Base-by-base conservation (phyloP, 1,140 invertebrate genomes). In the Steinernema khuongi region DNA sequence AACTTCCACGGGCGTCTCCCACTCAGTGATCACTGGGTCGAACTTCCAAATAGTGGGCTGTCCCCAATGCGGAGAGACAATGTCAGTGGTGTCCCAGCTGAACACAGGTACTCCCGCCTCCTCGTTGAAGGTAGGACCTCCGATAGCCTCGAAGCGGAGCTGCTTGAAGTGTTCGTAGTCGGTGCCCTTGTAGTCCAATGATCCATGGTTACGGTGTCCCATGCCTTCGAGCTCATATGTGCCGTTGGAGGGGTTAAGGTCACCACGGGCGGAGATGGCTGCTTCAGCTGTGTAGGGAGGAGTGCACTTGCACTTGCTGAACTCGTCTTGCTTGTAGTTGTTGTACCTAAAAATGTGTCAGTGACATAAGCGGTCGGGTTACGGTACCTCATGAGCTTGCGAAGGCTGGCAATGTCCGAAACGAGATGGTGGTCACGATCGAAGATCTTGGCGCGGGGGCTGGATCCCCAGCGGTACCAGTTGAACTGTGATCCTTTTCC, bases 21-120 rank as follows among this genome's bases (percentile, higher is more conserved):
- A 89, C 26, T 85, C 79, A 70, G 85, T 82, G 44, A 86, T 80
- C 22, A 89, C 77, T 44, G 89, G 89, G 17, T 89, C 85, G 83
- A 92, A 94, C 68, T 91, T 86, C 87, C 91, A 93, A 30, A 88
- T 77, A 80, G 92, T 90, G 0, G 92, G 92, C 68, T 92, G 91
- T 2, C 92, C 92, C 76, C 89, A 80, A 77, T 93, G 92, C 1
- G 89, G 87, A 2, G 88, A 85, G 76, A 87, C 88, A 29, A 89
- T 87, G 74, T 88, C 87, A 67, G 88, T 88, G 50, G 88, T 88
- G 18, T 89, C 90, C 93, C 92, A 94, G 78, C 90, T 88, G 80
- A 93, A 93, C 0, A 90, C 88, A 41, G 89, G 89, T 60, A 89
- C 32, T 74, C n/a, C 17, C 32, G 26, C 71, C 22, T 33, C 28